Evolutionary conservation across 2,113 vertebrate species (phyloP), one percentile per base, ranked within the genome.

Genomic region (Muscicapa adusta): DNA sequence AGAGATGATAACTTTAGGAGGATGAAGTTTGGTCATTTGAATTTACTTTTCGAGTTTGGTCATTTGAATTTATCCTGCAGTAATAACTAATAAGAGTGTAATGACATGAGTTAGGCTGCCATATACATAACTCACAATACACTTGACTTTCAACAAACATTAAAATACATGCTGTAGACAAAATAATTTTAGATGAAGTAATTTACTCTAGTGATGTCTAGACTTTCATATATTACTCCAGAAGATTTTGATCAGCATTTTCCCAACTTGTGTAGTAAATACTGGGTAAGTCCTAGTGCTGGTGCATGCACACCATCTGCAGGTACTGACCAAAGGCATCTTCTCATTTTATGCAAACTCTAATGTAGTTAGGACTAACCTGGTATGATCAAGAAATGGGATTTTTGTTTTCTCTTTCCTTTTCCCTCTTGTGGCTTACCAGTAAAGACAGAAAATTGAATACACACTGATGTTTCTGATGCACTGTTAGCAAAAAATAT

Each of bases 141-240:
- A 14, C 26, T 47, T 70, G 8, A 10, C n/a, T 24, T 90, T 54
- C 78, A 82, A n/a, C 17, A 78, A 60, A 53, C 28, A 15, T 63
- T 47, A 47, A 72, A 83, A 68, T 19, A 31, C 2, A 9, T 19
- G 6, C 12, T 58, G 29, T 63, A 58, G 38, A 28, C 23, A 76
- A 85, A 75, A 62, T 63, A 16, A 60, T 89, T 96, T 79, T 73
- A 74, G 50, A 89, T 78, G 1, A 66, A 82, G n/a, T 57, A 58
- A 81, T 33, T 76, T 95, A 76, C 86, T 95, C 77, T 96, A 54
- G 14, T 61, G 50, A 43, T 87, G 60, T 94, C 88, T 97, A 89
- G 89, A 85, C 74, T 29, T 92, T 92, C 78, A 89, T 82, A 83
- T 33, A 45, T 95, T 89, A 86, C 89, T 93, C 25, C 51, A 80